phyloP scores from a whole-genome alignment of 2,797 vertebrate genomes.

The Pogoniulus pusillus region DNA sequence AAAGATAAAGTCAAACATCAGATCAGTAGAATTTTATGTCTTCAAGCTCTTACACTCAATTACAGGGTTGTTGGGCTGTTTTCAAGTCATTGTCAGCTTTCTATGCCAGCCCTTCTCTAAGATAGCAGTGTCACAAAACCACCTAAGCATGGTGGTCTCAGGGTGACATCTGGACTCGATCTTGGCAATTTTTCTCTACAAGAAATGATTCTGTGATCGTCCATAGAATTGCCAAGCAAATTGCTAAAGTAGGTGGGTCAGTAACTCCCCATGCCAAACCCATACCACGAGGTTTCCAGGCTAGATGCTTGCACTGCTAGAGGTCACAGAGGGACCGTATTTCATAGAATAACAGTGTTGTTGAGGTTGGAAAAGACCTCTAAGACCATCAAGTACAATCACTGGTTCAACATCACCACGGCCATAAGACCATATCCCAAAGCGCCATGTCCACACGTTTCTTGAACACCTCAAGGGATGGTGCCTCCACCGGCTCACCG shows the following conservation, averaged over 20 bases:
- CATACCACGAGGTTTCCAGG: fast-evolving
- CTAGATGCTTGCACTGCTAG: not conserved
- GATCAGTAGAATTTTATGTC: not conserved
- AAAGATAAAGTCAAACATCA: not conserved
- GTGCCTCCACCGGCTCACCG: too few relatives aligned
- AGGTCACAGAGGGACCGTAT: not conserved
- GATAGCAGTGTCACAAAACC: not conserved
- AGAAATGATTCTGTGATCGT: not conserved
- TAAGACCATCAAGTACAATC: too few relatives aligned
- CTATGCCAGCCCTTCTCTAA: fast-evolving
- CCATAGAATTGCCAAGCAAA: fast-evolving
- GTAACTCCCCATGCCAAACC: not conserved
- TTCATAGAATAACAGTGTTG: too few relatives aligned
- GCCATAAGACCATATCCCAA: too few relatives aligned
- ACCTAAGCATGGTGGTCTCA: fast-evolving
- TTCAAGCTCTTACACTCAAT: not conserved
- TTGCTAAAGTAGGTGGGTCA: fast-evolving
- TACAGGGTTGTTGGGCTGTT: fast-evolving
- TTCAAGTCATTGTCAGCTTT: not conserved
- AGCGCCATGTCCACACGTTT: too few relatives aligned
- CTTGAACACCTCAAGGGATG: too few relatives aligned
- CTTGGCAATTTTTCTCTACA: too few relatives aligned
- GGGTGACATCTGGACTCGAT: too few relatives aligned
- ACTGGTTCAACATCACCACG: too few relatives aligned
- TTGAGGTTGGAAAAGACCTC: too few relatives aligned